A percentile compares a stretch with the other conserved stretches of the same genome.
Conservation (phyloP, 2,888 invertebrate species). For the Himalopsyche anomala region DNA sequence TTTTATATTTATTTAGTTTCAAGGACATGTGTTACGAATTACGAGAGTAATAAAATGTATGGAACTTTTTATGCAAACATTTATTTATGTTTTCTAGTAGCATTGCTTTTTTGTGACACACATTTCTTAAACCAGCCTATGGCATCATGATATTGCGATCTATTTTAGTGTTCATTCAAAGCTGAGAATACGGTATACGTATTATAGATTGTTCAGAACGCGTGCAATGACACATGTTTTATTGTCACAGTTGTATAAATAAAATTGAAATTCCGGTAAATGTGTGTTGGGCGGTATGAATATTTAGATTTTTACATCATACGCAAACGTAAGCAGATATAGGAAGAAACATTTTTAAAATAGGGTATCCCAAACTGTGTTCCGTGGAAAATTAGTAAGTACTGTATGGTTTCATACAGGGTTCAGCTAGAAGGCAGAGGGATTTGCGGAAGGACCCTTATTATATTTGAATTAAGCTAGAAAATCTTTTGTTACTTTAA, state of each 20-base stretch:
- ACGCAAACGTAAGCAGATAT: too few relatives aligned
- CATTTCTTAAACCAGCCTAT: neutral
- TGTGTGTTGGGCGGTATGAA: neutral
- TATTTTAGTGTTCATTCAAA: slow-evolving; percentile 16
- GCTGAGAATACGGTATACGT: neutral
- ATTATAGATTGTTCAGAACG: neutral
- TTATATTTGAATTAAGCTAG: too few relatives aligned
- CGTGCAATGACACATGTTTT: slow-evolving; percentile 22
- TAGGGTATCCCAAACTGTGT: too few relatives aligned
- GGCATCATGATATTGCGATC: slow-evolving; percentile 1
- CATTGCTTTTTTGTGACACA: neutral
- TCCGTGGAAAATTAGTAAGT: too few relatives aligned
- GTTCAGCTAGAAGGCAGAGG: too few relatives aligned
- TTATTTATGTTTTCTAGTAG: neutral
- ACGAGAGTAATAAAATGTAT: neutral
- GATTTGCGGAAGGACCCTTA: too few relatives aligned
- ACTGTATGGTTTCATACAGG: too few relatives aligned
- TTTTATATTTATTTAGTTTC: too few relatives aligned
- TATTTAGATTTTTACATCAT: neutral
- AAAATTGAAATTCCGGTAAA: slow-evolving; percentile 3
- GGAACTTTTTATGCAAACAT: neutral
- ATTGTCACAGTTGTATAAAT: neutral
- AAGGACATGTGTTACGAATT: too few relatives aligned
- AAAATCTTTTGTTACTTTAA: too few relatives aligned
- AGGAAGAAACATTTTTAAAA: too few relatives aligned